Percentiles rank a stretch among this genome's conserved stretches.
These are phyloP conservation scores for Antechinus stuartii DNA, from an alignment of 2,113 vertebrate species.

Conservation along the genomic window DNA sequence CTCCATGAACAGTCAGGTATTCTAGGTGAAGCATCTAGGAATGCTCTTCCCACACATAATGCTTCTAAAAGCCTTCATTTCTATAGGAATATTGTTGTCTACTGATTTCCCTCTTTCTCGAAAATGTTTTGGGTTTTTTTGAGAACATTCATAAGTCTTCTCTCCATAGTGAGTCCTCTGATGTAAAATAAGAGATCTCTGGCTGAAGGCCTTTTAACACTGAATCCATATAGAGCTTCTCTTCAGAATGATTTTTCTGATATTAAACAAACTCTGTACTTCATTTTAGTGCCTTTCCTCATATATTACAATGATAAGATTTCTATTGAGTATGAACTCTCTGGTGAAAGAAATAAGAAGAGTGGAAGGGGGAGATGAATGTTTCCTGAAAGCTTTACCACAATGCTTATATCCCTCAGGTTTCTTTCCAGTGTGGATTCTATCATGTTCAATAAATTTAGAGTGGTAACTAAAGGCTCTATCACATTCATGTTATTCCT, in stretches of 20 bases:
- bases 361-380: background rate
- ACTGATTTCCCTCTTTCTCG: background rate
- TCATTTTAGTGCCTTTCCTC: background rate
- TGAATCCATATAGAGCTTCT: background rate
- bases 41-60: background rate
- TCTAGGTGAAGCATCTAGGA: background rate
- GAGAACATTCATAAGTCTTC: background rate
- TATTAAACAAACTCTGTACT: background rate
- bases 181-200: background rate
- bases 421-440: background rate
- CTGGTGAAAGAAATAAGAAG: background rate
- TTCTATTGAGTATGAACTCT: slow-evolving; percentile 34
- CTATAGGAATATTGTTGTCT: background rate
- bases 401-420: slow-evolving; percentile 23
- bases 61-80: background rate
- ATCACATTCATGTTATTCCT: background rate
- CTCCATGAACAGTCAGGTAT: background rate
- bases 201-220: background rate
- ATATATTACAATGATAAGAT: background rate
- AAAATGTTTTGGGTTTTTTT: background rate
- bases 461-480: background rate
- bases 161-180: background rate
- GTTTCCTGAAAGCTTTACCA: slow-evolving; percentile 15
- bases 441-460: background rate
- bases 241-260: background rate